These are phyloP conservation scores for Numenius phaeopus DNA, from an alignment of 2,797 vertebrate species.

Conservation along the genomic window DNA sequence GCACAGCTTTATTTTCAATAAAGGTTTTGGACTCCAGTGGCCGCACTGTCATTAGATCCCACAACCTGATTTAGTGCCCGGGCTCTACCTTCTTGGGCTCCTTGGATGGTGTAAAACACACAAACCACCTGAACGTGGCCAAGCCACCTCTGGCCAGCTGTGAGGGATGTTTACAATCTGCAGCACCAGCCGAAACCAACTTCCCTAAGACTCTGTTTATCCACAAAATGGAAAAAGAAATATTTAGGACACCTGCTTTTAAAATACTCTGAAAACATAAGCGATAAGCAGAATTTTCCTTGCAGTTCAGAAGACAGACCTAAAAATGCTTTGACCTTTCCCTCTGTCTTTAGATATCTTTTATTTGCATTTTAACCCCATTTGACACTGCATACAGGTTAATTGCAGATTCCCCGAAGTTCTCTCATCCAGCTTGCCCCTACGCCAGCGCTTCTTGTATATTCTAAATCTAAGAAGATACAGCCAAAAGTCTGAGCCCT, in stretches of 20 bases:
- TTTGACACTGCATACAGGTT: neutral
- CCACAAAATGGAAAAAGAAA: neutral
- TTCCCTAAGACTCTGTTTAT: neutral
- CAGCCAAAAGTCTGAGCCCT: slow-evolving; percentile 12
- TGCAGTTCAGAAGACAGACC: neutral
- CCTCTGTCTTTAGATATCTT: neutral
- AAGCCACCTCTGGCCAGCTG: neutral
- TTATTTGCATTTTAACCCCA: slow-evolving; percentile 17
- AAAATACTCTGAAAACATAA: neutral
- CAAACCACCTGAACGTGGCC: neutral
- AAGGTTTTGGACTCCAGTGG: neutral
- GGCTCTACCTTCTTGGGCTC: neutral
- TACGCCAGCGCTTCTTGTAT: neutral
- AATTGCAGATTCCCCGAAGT: neutral
- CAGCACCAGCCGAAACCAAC: neutral
- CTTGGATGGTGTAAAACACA: neutral
- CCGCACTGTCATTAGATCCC: neutral
- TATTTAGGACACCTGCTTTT: neutral
- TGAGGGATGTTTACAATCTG: neutral
- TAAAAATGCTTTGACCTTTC: neutral
- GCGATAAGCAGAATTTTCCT: neutral
- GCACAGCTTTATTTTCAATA: slow-evolving; percentile 4
- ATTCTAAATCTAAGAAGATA: neutral
- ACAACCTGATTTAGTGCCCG: neutral
- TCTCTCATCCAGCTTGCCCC: neutral